phyloP scores from a whole-genome alignment of 2,113 vertebrate species.

The Hippocampus guttulatus region DNA sequence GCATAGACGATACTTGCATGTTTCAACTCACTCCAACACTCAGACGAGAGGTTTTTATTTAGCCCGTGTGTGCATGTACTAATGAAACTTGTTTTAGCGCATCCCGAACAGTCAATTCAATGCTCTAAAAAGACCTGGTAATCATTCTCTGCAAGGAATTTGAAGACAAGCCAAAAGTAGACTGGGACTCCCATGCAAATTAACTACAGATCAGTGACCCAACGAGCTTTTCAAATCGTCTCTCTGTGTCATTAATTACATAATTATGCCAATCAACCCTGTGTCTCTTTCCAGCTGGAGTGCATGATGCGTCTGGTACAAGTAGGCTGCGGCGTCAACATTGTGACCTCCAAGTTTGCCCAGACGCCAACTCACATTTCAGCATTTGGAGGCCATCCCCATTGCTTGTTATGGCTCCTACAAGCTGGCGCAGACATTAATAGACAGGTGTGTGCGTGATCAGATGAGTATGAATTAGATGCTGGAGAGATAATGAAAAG shows the following conservation, averaged over 20 bases:
- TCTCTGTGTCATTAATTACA: neutral
- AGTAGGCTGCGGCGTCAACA: conserved; percentile 87
- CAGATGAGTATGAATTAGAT: neutral
- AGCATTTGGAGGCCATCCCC: conserved; percentile 95
- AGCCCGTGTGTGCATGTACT: neutral
- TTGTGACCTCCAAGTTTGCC: conserved; percentile 87
- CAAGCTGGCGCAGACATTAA: conserved; percentile 94
- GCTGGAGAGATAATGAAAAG: neutral
- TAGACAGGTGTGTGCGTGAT: conserved; percentile 79
- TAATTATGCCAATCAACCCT: neutral
- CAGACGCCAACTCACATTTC: conserved; percentile 97
- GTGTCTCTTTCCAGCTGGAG: conserved; percentile 80
- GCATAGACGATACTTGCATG: neutral
- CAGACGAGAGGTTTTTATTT: neutral
- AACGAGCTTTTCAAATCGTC: neutral
- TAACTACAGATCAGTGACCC: neutral
- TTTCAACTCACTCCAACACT: neutral
- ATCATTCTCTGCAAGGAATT: neutral
- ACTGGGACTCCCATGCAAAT: neutral
- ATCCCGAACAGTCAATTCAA: neutral
- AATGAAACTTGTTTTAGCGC: neutral
- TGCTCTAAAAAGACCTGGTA: neutral
- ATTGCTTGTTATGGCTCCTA: conserved; percentile 93
- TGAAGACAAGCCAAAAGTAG: conserved; percentile 12
- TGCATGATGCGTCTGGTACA: conserved; percentile 89